A percentile compares a stretch with the other conserved stretches of the same genome.
phyloP scores from a whole-genome alignment of 2,797 vertebrate species.

The Phoeniculus purpureus region DNA sequence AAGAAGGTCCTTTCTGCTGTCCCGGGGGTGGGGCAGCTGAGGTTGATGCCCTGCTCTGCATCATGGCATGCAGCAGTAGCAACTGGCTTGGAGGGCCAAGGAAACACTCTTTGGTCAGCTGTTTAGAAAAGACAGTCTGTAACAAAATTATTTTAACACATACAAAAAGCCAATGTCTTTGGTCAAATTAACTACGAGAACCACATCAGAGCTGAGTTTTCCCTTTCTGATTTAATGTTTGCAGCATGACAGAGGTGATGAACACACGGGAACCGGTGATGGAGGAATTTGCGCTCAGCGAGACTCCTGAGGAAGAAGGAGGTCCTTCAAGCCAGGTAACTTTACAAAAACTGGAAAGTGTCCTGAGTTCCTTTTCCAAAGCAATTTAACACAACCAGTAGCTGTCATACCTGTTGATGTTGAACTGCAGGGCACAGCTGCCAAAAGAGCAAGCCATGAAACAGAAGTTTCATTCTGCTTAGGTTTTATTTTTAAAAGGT shows the following conservation, averaged over 20 bases:
- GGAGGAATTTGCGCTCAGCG: conserved; percentile 81
- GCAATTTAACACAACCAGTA: neutral
- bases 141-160: neutral
- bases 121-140: neutral
- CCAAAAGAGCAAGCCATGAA: neutral
- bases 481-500: neutral
- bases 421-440: neutral
- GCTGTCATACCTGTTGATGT: neutral
- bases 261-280: conserved; percentile 85
- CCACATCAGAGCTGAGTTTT: neutral
- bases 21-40: neutral
- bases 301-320: conserved; percentile 78
- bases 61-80: neutral
- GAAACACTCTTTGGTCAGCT: neutral
- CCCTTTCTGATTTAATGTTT: neutral
- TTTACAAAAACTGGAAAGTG: neutral
- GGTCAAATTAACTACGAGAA: neutral
- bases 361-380: neutral
- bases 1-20: neutral
- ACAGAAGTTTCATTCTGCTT: neutral
- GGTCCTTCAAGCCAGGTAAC: conserved; percentile 80
- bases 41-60: neutral
- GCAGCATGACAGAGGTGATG: conserved; percentile 90
- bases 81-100: neutral
- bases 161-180: neutral